Base-by-base conservation (phyloP, 1,140 invertebrate species). In the Drosophila persimilis region DNA sequence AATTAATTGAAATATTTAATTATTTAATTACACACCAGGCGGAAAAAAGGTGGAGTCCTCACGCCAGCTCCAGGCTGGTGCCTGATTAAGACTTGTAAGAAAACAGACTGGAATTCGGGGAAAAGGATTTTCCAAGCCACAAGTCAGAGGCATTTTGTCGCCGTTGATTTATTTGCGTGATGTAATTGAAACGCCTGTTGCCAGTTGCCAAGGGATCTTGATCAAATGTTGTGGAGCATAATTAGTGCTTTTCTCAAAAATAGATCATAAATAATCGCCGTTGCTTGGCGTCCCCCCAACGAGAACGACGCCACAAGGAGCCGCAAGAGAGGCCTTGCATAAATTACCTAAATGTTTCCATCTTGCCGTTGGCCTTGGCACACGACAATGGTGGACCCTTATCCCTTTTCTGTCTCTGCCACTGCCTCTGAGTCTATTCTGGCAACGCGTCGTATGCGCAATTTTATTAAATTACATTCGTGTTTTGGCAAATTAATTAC, bases 401-500 rank as follows among this genome's bases (percentile, higher is more conserved):
- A 45, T 45, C 59, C 41, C 41, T 54, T 52, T 29, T 2, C 20
- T 39, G 17, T 4, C 35, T 13, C 24, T 26, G 24, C 0, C 4
- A 5, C 24, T 24, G 20, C 0, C 24, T 24, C 15, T 29, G 22
- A 29, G 9, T 52, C 11, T 3, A 63, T 31, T 13, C 20, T 24
- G 46, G 48, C 81, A 77, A 64, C 74, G 84, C 71, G 83, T 80
- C 83, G 83, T 88, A 86, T 86, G 71, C 83, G 83, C 83, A 86
- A 88, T 88, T 88, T 89, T 88, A 86, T 88, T 88, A 88, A 88
- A 88, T 88, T 88, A 88, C 83, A 84, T 88, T 88, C 83, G 83
- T 88, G 83, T 89, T 89, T 89, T 83, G 79, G 83, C 83, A 88
- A 88, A 88, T 88, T 88, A 88, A 88, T 88, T 88, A 88, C 79